Evolutionary conservation across 2,888 invertebrate genomes (phyloP).

Genomic region (Hypsopygia costalis): DNA sequence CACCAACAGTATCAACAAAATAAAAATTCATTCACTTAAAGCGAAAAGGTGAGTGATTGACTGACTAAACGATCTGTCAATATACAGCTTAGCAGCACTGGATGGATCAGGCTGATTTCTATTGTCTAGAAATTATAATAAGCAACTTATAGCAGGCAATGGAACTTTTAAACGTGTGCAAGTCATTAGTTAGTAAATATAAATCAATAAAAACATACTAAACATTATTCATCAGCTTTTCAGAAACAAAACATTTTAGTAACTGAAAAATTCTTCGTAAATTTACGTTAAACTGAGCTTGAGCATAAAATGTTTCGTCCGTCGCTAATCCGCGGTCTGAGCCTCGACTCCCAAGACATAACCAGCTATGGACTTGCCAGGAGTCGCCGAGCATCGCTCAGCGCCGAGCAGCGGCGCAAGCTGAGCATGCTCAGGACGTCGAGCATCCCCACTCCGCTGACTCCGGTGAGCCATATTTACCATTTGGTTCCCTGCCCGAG

Average conservation of each 20-base stretch:
- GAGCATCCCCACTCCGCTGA: conserved; percentile 63
- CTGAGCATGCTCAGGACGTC: conserved; percentile 61
- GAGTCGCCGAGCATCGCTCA: conserved; percentile 70
- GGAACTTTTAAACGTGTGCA: no score
- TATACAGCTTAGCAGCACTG: no score
- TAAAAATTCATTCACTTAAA: no score
- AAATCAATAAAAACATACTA: no score
- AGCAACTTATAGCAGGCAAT: no score
- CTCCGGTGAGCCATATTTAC: conserved; percentile 80
- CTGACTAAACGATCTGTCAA: no score
- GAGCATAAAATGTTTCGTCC: conserved; percentile 58
- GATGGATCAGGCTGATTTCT: no score
- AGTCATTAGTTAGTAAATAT: no score
- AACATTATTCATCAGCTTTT: conserved; percentile 1
- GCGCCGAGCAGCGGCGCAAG: conserved; percentile 65
- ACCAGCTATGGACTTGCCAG: conserved; percentile 61
- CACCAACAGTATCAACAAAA: no score
- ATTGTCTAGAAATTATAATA: no score
- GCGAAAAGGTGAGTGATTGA: no score
- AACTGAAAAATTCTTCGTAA: background rate
- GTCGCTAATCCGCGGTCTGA: conserved; percentile 53
- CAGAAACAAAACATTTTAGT: background rate
- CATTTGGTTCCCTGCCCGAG: conserved; percentile 78
- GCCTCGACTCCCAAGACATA: conserved; percentile 56
- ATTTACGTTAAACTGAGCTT: background rate